Base-by-base conservation (phyloP, 2,888 invertebrate genomes). In the Incurvaria masculella region DNA sequence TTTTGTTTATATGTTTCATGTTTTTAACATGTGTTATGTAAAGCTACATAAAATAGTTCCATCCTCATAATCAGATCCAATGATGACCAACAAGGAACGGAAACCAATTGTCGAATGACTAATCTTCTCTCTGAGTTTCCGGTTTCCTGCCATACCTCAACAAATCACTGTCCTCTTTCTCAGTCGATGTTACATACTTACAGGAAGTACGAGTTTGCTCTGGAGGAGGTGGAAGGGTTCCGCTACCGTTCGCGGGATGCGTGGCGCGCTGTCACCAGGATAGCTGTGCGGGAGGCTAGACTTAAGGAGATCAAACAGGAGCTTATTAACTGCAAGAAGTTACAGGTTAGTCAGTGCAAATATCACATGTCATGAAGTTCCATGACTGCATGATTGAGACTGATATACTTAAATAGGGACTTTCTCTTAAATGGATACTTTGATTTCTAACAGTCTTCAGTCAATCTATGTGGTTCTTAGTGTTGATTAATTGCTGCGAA, bases 171-270 rank as follows among this genome's bases (percentile, higher is more conserved):
- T 19, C 17, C 6, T 20, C 23, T 21, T 2, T 40, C 44, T 23
- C 40, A 6, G 16, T 38, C 26, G 19, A 11, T 18, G 38, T 14
- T 20, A 3, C 48, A 8, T 39, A 11, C 47, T 53, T 68, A 56
- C 58, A 92, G 91, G 66, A 89, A 92, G 49, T 99, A 96, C 71
- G 88, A 94, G 63, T 97, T 99, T 65, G 91, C 91, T 59, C 80
- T 98, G 68, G 91, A 95, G 53, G 97, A 99, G 73, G 89, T 99
- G 44, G 97, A 98, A 65, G 91, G 97, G 0, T 98, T 99, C 69
- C 81, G 92, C 53, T 97, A 99, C 73, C 81, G 99, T 56, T 91
- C 97, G 0, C 85, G 89, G 62, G 98, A 99, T 79, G 98, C 96
- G 3, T 91, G 97, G 90, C 85, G 91, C 60, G 91, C 96, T 1